phyloP scores from a whole-genome alignment of 1,140 invertebrate genomes.

The Chrysopa pallens region DNA sequence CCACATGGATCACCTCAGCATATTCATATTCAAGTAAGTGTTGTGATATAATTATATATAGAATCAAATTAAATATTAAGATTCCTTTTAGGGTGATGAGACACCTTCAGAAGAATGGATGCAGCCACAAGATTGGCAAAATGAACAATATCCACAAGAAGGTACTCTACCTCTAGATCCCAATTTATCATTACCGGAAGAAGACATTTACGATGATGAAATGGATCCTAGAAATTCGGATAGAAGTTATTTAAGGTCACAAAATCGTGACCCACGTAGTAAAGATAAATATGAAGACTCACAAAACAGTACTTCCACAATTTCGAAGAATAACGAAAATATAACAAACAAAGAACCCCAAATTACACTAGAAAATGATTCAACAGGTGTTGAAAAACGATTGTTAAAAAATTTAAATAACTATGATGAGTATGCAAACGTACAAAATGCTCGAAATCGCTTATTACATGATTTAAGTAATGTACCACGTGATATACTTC shows the following conservation, averaged over 20 bases:
- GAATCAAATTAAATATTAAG: too few relatives aligned
- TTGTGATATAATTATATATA: too few relatives aligned
- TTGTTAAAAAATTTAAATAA: background rate
- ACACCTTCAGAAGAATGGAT: too few relatives aligned
- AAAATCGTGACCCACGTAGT: background rate
- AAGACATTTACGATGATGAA: background rate
- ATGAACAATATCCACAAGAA: too few relatives aligned
- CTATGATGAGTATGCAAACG: slow-evolving; percentile 14
- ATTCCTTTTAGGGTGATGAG: too few relatives aligned
- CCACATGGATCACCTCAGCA: background rate
- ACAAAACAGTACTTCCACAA: background rate
- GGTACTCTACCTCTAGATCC: background rate
- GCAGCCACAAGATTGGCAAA: too few relatives aligned
- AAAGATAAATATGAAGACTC: background rate
- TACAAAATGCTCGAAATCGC: slow-evolving; percentile 13
- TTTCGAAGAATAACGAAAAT: background rate
- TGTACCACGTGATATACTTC: slow-evolving; percentile 18
- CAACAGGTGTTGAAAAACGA: background rate
- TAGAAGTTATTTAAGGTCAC: background rate
- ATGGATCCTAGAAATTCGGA: background rate
- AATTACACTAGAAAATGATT: too few relatives aligned
- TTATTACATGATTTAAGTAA: slow-evolving; percentile 16
- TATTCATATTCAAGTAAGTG: background rate
- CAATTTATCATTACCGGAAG: background rate
- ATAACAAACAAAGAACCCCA: background rate